phyloP scores from a whole-genome alignment of 23 tunicate genomes.

The Ascidia mentula region DNA sequence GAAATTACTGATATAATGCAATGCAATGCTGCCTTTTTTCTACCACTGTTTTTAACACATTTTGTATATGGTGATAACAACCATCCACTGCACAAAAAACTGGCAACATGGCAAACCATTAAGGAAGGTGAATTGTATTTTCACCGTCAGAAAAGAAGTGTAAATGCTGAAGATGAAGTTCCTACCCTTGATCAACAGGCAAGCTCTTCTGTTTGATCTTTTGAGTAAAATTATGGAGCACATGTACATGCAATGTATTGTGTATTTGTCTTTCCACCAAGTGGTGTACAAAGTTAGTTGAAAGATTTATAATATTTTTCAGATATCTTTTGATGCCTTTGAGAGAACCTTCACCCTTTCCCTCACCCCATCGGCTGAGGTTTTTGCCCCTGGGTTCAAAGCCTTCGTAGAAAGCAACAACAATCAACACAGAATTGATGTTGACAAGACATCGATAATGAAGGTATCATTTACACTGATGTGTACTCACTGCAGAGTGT shows the following conservation, averaged over 20 bases:
- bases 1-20: background rate
- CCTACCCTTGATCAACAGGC: constrained; percentile 43
- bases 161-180: constrained; percentile 19
- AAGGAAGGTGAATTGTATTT: constrained; percentile 26
- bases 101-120: constrained; percentile 36
- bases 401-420: constrained; percentile 40
- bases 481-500: too few relatives aligned
- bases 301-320: constrained; percentile 4
- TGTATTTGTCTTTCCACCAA: too few relatives aligned
- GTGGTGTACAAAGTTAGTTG: background rate
- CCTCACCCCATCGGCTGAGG: constrained; percentile 58
- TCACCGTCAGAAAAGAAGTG: constrained; percentile 38
- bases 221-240: too few relatives aligned
- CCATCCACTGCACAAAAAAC: constrained; percentile 18
- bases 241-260: too few relatives aligned
- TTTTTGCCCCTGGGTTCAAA: constrained; percentile 71
- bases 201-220: too few relatives aligned
- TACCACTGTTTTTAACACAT: background rate
- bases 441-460: constrained; percentile 46
- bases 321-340: constrained; percentile 78
- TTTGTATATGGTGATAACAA: background rate
- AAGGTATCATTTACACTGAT: too few relatives aligned
- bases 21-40: constrained; percentile 3
- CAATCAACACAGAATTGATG: constrained; percentile 15
- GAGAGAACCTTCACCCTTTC: constrained; percentile 58